Base-by-base conservation (phyloP, 2,113 vertebrate species). In the Danionella cerebrum region DNA sequence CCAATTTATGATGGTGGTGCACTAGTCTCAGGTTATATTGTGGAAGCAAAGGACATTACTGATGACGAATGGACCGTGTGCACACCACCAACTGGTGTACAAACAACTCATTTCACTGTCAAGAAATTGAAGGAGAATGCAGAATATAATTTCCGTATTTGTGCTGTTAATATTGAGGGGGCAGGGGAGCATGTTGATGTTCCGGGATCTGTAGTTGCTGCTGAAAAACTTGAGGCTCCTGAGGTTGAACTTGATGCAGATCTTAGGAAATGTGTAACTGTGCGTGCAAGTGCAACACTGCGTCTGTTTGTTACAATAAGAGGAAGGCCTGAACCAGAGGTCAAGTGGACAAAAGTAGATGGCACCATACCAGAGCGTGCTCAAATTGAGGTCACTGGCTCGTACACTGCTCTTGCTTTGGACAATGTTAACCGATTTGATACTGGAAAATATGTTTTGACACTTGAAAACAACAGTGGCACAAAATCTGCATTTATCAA, bases 361-460 rank as follows among this genome's bases (percentile, higher is more conserved):
- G 92, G 91, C 65, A 69, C 76, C 57, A 77, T 98, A 53, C 92
- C 91, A 68, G 95, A 98, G 35, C 88, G 90, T 81, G 91, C 96
- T 65, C 93, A 94, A 80, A 90, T 95, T 82, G 96, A 98, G 73
- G 91, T 93, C 63, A 98, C 96, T 39, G 90, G 92, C 79, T 98
- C 95, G 54, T 98, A 95, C 67, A 98, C 96, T 63, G 96, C 96
- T 93, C 80, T 99, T 69, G 90, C 98, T 31, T 93, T 99, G 82
- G 96, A 99, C 66, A 96, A 96, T 24, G 96, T 98, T 44, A 92
- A 95, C 79, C 90, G 96, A 84, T 99, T 97, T 84, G 94, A 99
- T 69, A 98, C 90, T 29, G 96, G 96, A 8, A 94, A 91, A 82
- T 99, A 99, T 76, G 90, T 94, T 16, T 82, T 99, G 62, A 95